These are phyloP conservation scores for Ciconia nigra DNA, from an alignment of 2,797 vertebrate species.

Conservation along the genomic window DNA sequence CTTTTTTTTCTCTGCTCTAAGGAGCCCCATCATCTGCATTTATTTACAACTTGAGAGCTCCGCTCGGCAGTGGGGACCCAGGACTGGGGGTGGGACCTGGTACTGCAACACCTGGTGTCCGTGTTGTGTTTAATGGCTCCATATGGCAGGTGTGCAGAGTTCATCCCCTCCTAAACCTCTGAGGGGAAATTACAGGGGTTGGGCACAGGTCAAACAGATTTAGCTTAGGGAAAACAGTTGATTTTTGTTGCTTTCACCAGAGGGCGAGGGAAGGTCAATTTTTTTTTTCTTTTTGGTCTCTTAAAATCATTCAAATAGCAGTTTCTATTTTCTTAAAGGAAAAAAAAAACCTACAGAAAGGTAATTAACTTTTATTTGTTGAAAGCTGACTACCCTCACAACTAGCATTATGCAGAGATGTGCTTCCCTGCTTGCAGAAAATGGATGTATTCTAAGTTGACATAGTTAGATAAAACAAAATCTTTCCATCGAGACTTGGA, in stretches of 20 bases:
- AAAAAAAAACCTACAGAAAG: neutral
- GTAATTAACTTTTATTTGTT: neutral
- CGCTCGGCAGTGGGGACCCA: rapidly evolving
- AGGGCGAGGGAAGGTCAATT: neutral
- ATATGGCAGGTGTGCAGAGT: neutral
- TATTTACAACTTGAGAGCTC: neutral
- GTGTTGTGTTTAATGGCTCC: neutral
- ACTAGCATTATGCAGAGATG: neutral
- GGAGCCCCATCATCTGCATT: neutral
- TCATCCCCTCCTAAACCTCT: neutral
- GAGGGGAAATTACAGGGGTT: neutral
- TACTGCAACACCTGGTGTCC: neutral
- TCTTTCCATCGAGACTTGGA: neutral
- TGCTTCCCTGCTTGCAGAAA: neutral
- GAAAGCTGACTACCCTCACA: neutral
- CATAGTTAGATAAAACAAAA: neutral
- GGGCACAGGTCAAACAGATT: neutral
- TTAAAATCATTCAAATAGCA: neutral
- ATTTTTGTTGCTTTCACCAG: neutral
- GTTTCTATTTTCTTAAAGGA: neutral
- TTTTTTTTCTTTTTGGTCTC: neutral
- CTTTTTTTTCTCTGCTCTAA: neutral
- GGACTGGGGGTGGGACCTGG: neutral
- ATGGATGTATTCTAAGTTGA: neutral
- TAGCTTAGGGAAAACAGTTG: neutral